Evolutionary conservation across 2,113 vertebrate species (phyloP).

Genomic region (Lamprologus speciosus): DNA sequence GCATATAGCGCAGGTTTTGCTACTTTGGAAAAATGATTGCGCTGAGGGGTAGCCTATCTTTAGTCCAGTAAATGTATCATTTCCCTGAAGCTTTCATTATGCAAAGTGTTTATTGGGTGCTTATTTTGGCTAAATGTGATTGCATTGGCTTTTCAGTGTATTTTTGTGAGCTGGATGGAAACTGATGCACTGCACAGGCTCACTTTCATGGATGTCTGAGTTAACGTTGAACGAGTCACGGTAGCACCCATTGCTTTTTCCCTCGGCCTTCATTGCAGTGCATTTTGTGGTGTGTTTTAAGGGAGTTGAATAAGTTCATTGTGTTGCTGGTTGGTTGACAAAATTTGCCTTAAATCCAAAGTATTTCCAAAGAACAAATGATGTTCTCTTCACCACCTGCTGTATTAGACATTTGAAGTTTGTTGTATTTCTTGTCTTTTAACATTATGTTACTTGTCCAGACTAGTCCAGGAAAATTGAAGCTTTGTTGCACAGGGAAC

Average conservation of each 20-base stretch:
- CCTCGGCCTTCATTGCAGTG: not conserved
- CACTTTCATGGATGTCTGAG: not conserved
- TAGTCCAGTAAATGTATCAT: not conserved
- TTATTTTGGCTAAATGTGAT: not conserved
- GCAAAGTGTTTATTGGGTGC: not conserved
- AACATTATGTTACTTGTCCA: not conserved
- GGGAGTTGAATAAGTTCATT: not conserved
- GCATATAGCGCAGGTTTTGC: not conserved
- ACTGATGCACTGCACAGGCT: not conserved
- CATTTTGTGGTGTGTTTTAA: not conserved
- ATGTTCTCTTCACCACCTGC: not conserved
- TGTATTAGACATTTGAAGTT: not conserved
- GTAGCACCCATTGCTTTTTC: not conserved
- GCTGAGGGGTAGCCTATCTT: not conserved
- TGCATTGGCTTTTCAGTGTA: not conserved
- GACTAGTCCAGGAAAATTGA: not conserved
- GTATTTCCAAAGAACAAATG: not conserved
- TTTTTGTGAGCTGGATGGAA: not conserved
- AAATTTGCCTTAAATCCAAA: not conserved
- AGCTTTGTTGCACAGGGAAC: not conserved
- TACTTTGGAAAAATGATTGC: not conserved
- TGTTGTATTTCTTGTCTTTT: not conserved
- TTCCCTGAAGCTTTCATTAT: not conserved
- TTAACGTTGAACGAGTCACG: not conserved
- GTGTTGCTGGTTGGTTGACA: not conserved